These are phyloP conservation scores for Nasonovia ribisnigri DNA, from an alignment of 2,888 invertebrate species.

Conservation along the genomic window DNA sequence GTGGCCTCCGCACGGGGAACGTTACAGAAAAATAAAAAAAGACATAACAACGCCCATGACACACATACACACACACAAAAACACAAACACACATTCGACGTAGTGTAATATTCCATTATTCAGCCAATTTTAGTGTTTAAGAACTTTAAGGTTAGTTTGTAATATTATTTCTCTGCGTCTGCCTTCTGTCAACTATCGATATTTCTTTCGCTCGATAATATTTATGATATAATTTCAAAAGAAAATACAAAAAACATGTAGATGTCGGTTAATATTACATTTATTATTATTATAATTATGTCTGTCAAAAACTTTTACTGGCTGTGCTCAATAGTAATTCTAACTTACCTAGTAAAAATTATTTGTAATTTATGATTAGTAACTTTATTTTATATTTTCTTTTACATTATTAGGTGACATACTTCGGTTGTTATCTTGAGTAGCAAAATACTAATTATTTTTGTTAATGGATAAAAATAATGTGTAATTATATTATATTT, in stretches of 20 bases:
- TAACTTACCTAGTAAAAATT: slow-evolving; percentile 36
- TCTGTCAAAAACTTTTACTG: slow-evolving; percentile 53
- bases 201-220: not conserved
- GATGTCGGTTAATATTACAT: not conserved
- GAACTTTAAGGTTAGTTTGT: not conserved
- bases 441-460: slow-evolving; percentile 37
- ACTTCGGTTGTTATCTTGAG: not conserved
- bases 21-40: not conserved
- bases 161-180: not conserved
- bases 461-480: slow-evolving; percentile 11
- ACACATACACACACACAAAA: not conserved
- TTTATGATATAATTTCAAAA: not conserved
- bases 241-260: not conserved
- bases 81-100: not conserved
- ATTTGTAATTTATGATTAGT: slow-evolving; percentile 20
- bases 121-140: slow-evolving; percentile 22
- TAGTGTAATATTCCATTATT: slow-evolving; percentile 4
- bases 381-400: not conserved
- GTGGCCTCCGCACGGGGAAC: not conserved
- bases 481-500: not conserved
- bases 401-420: not conserved
- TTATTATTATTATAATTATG: slow-evolving; percentile 1
- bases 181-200: not conserved
- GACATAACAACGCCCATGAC: not conserved
- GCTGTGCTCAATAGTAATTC: slow-evolving; percentile 55